A percentile compares a stretch with the other conserved stretches of the same genome.
These are phyloP conservation scores for Meda fulgida DNA, from an alignment of 2,797 vertebrate species.

Conservation along the genomic window DNA sequence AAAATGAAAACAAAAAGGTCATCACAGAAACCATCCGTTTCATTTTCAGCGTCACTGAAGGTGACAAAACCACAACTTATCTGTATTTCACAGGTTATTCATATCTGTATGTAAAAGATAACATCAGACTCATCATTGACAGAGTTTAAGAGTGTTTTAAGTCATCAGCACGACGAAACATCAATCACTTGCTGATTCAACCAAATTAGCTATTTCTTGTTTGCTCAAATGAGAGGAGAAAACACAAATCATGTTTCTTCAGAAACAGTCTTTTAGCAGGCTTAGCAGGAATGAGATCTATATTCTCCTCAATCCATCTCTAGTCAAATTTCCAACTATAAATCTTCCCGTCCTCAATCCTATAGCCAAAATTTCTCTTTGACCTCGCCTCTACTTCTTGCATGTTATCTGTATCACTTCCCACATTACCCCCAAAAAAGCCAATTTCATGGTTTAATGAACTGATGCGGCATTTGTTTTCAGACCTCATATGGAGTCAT, in stretches of 20 bases:
- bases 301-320: background rate
- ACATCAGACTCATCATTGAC: background rate
- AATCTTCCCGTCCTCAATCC: constrained; percentile 4
- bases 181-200: constrained; percentile 4
- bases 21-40: too few species aligned
- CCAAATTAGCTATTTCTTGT: background rate
- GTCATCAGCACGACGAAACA: background rate
- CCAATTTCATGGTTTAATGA: constrained; percentile 19
- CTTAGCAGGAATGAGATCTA: background rate
- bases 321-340: constrained; percentile 11
- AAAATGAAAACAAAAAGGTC: background rate
- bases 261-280: background rate
- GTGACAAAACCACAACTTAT: constrained; percentile 18
- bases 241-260: background rate
- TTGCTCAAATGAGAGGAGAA: background rate
- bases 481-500: background rate
- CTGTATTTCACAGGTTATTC: background rate
- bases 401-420: background rate
- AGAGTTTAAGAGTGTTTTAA: background rate
- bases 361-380: background rate
- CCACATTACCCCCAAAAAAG: background rate
- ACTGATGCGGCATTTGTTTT: background rate
- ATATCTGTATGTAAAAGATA: background rate
- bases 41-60: background rate
- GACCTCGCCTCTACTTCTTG: background rate